Evolutionary conservation across 2,113 vertebrate species (phyloP).

Genomic region (Campylomormyrus tamandua): DNA sequence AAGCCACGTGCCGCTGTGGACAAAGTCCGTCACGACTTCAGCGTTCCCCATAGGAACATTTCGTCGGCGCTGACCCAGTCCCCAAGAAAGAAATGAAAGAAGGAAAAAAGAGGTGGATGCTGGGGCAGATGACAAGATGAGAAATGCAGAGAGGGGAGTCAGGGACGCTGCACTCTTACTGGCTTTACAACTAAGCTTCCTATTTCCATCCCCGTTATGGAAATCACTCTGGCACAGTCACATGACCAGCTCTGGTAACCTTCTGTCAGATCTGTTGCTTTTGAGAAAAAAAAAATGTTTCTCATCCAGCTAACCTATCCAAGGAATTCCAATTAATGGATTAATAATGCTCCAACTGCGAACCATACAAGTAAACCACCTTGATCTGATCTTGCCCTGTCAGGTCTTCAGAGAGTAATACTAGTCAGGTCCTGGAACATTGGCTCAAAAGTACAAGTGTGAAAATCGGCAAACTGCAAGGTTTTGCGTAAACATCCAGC

Average conservation of each 20-base stretch:
- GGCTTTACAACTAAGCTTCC: not conserved
- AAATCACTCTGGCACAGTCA: not conserved
- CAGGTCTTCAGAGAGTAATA: conserved; percentile 31
- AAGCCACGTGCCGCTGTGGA: not conserved
- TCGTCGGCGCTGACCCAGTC: not conserved
- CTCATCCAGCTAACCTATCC: conserved; percentile 33
- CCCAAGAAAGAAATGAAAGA: not conserved
- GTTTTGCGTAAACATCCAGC: conserved; percentile 58
- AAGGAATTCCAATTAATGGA: conserved; percentile 29
- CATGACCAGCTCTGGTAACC: not conserved
- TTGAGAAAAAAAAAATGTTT: not conserved
- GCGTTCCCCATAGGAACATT: not conserved
- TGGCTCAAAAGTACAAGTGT: conserved; percentile 29
- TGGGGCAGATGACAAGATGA: not conserved
- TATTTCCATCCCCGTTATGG: not conserved
- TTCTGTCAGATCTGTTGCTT: not conserved
- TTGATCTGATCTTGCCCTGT: conserved; percentile 22
- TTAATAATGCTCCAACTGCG: conserved; percentile 23
- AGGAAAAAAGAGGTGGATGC: not conserved
- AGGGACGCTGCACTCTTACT: not conserved
- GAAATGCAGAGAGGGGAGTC: not conserved
- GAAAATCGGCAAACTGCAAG: conserved; percentile 54
- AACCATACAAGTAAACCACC: conserved; percentile 6
- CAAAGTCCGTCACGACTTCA: not conserved
- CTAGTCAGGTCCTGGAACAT: conserved; percentile 51